Evolutionary conservation across 2,797 vertebrate genomes (phyloP), one percentile per base, ranked within the genome.

Genomic region (Bothrops alternatus): DNA sequence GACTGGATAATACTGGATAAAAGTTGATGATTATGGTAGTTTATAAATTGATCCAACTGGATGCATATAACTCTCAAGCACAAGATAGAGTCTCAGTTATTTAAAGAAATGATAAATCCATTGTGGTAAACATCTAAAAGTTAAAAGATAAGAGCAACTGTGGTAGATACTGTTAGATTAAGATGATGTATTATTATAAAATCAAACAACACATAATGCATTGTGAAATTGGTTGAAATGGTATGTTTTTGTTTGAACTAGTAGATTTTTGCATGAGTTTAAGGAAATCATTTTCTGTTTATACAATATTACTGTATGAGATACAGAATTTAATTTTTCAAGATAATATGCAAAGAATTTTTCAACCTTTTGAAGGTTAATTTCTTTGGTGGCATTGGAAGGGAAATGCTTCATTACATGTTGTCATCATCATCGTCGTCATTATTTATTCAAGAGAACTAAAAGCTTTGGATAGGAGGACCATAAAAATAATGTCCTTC

Each of bases 301-400:
- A 96, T 93, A 94, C 94, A 96, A 94, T 96, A 96, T 96, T 95
- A 95, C 86, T 57, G 88, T 94, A 86, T 50, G 91, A 94, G 32
- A 91, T 50, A 93, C 88, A 92, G 96, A 94, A 96, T 37, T 88
- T 95, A 89, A 93, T 96, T 97, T 95, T 96, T 95, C 95, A 93
- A 63, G 96, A 57, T 25, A 32, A 92, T 18, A 23, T 78, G 7
- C 18, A 42, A 78, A 32, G 18, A 78, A 42, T 78, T 73, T 42
- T 73, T 73, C 32, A 37, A 1, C 20, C 16, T 73, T 93, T 92
- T 93, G 28, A 94, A 95, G 92, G 93, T 92, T 96, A 95, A 95
- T 96, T 91, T 93, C 93, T 96, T 86, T 88, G 87, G 91, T 96
- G 90, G 37, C 93, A 96, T 42, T 85, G 90, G 85, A 90, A 92